Conservation (phyloP, 2,888 invertebrate genomes). For the Aelia acuminata region DNA sequence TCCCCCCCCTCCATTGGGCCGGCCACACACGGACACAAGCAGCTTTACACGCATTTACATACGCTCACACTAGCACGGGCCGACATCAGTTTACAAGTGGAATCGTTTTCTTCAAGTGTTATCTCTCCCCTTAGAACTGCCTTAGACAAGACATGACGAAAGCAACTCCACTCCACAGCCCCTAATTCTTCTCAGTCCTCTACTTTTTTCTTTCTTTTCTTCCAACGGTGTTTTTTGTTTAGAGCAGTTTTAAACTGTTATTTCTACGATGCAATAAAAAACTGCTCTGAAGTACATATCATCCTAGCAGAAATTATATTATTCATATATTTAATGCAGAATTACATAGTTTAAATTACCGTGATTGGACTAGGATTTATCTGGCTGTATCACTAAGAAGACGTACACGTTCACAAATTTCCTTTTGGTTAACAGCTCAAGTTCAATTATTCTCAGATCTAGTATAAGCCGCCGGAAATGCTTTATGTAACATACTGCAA, state of each 20-base stretch:
- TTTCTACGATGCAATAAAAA: neutral
- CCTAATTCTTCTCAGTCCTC: conserved; percentile 28
- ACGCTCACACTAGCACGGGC: neutral
- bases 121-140: neutral
- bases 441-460: no score
- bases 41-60: conserved; percentile 18
- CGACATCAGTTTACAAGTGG: conserved; percentile 36
- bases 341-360: neutral
- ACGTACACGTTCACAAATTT: no score
- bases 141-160: conserved; percentile 48
- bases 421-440: no score
- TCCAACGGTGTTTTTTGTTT: neutral
- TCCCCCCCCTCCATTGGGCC: neutral
- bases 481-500: no score
- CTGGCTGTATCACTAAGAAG: neutral
- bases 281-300: neutral
- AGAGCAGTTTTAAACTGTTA: conserved; percentile 27
- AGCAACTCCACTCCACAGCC: conserved; percentile 5
- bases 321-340: neutral
- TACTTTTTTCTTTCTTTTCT: neutral
- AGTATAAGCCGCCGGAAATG: no score
- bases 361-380: neutral
- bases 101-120: conserved; percentile 29
- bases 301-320: neutral
- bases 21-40: conserved; percentile 23